Evolutionary conservation across 2,888 invertebrate genomes (phyloP).

Genomic region (Synanthedon vespiformis): DNA sequence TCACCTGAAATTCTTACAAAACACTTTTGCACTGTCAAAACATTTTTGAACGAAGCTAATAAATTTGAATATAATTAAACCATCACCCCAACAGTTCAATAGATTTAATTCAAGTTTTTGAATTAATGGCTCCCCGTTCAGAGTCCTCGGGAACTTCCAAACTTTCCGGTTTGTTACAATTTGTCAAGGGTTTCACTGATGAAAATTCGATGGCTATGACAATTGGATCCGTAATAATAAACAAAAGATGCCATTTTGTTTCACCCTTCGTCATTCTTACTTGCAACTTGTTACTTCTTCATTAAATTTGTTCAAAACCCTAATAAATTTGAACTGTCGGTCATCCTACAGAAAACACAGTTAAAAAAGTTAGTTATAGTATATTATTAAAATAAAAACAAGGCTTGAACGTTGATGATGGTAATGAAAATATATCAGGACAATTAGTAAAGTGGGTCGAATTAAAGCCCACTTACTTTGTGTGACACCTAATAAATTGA

Average conservation of each 20-base stretch:
- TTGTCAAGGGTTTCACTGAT: conserved; percentile 44
- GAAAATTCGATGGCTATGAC: conserved; percentile 46
- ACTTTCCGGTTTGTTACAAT: conserved; percentile 60
- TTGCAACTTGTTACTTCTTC: background rate
- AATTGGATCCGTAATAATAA: conserved; percentile 32
- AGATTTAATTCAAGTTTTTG: conserved; percentile 58
- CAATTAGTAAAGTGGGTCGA: background rate
- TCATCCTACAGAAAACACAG: no score
- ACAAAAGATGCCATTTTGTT: conserved; percentile 21
- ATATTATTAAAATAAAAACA: no score
- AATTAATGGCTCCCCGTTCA: conserved; percentile 52
- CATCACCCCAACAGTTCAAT: conserved; percentile 29
- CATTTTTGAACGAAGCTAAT: background rate
- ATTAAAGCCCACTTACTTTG: background rate
- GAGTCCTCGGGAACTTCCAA: conserved; percentile 35
- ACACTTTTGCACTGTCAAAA: background rate
- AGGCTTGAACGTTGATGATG: no score
- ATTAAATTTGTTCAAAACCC: background rate
- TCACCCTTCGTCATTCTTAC: background rate
- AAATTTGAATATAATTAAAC: conserved; percentile 1
- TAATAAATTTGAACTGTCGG: background rate
- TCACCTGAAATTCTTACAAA: no score
- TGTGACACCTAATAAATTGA: conserved; percentile 19
- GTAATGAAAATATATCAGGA: no score
- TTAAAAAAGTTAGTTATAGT: no score